Base-by-base conservation (phyloP, 2,888 invertebrate species). In the Dendrolimus pini region DNA sequence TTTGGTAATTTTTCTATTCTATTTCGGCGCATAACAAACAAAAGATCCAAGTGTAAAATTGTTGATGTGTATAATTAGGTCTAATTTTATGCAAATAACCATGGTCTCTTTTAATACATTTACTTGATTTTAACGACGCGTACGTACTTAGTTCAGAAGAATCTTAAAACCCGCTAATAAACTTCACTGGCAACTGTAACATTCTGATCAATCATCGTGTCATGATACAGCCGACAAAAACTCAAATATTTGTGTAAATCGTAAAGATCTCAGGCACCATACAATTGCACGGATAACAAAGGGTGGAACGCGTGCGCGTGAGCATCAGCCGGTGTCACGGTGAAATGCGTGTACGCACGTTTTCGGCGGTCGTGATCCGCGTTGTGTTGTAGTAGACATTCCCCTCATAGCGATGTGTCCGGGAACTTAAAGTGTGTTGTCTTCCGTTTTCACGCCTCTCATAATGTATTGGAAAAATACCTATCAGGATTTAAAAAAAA, bases 321-420 rank as follows among this genome's bases (percentile, higher is more conserved):
- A 30, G 30, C 30, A 30, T 30, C 30, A 30, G 30, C 59, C 59
- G 59, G 58, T 55, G 55, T 71, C 68, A 69, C 68, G 71, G 64
- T 66, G 75, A 67, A 72, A 70, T 66, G 77, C 82, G 78, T 74
- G 75, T 74, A 75, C 80, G 78, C 83, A 84, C 84, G 84, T 78
- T 82, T 82, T 78, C 74, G 79, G 75, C 77, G 71, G 72, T 74
- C 74, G 75, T 77, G 78, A 73, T 70, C 68, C 64, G 67, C 66
- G 13, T 54, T 18, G 61, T 65, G 67, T 70, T 72, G 68, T 66
- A 65, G 65, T 69, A 68, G 70, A 75, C 81, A 86, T 89, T 87
- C 85, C 76, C 72, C 62, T 68, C 82, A 85, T 84, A 82, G 82
- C 84, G 82, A 80, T 80, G 78, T 83, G 86, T 80, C 82, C 85